phyloP scores from a whole-genome alignment of 2,113 vertebrate species.

The Zosterops borbonicus region DNA sequence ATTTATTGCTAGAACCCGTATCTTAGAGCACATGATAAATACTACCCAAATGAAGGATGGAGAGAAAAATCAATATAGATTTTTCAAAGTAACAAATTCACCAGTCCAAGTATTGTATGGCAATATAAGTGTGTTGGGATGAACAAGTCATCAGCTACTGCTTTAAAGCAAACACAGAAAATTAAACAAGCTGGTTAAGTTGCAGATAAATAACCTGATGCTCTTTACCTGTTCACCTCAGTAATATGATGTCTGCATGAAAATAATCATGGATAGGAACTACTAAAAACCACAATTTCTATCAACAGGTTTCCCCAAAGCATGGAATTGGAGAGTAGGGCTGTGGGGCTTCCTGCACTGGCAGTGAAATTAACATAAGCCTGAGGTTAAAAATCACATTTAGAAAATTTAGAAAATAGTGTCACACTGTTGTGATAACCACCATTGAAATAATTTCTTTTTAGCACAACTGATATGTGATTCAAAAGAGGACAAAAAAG shows the following conservation, averaged over 20 bases:
- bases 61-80: background rate
- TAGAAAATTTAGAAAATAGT: background rate
- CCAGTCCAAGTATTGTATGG: fast-evolving
- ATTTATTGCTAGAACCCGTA: background rate
- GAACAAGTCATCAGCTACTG: background rate
- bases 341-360: fast-evolving
- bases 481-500: background rate
- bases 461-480: background rate
- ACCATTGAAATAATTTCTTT: background rate
- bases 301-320: background rate
- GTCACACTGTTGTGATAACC: background rate
- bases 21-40: background rate
- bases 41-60: background rate
- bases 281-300: background rate
- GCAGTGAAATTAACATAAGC: background rate
- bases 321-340: fast-evolving
- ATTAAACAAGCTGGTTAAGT: background rate
- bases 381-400: background rate
- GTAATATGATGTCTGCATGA: background rate
- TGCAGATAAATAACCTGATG: background rate
- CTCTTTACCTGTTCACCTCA: background rate
- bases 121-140: background rate
- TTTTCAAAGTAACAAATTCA: background rate
- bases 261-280: background rate
- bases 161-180: background rate